Base-by-base conservation (phyloP, 2,888 invertebrate genomes). In the Proisotoma minuta region DNA sequence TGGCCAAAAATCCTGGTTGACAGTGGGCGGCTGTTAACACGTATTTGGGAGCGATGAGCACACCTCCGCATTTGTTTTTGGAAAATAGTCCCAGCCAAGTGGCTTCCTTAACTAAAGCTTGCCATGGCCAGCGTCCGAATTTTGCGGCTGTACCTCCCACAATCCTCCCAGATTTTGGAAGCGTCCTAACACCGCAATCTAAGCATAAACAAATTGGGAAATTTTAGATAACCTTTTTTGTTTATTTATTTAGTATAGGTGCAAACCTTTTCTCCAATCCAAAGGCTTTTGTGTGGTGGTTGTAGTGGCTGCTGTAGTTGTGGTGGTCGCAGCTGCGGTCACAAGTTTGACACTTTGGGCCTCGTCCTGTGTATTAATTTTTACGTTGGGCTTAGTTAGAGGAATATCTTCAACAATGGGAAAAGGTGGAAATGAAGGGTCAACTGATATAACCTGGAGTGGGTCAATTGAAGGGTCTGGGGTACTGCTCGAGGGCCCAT, bases 1-100 rank as follows among this genome's bases (percentile, higher is more conserved):
- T 91, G 0, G 93, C 93, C 61, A 94, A 81, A 80, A 94, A 93
- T 43, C 93, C 92, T 48, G 94, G 93, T 77, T 94, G 93, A 79
- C 94, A 95, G 83, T 95, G 94, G 0, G 94, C 94, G 0, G 94
- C 94, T 0, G 94, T 94, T 63, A 93, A 86, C 3, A 94, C 92
- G 76, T 87, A 93, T 77, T 85, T 84, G 74, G 84, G 87, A 34
- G 90, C 89, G 74, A 94, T 91, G n/a, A 95, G 83, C 0, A 95
- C 94, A 1, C 94, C 94, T 1, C 94, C 94, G 76, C 94, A 95
- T 79, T 94, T 94, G 79, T 94, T 94, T 78, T 94, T 94, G 52
- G 92, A 92, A 78, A 94, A 92, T 22, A 94, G 83, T 0, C 94
- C 94, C 48, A 94, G 81, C 93, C 93, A 94, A 0, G 93, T 93